Evolutionary conservation across 2,888 invertebrate genomes (phyloP), one percentile per base, ranked within the genome.

Genomic region (Orthosia incerta): DNA sequence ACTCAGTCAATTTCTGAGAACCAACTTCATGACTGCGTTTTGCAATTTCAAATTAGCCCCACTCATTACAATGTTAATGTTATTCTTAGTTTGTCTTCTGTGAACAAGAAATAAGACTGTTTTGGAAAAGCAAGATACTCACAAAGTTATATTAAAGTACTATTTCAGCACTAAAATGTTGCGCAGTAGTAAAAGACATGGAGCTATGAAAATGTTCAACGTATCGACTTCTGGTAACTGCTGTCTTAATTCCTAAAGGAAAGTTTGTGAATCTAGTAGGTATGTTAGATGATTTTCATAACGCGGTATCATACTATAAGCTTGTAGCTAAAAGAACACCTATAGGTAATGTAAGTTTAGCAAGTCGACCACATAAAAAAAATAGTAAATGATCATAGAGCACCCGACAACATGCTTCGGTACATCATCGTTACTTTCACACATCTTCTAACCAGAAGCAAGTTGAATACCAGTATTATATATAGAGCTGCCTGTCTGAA

Each of bases 41-140:
- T 74, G 20, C 45, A 65, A 64, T 55, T 83, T 31, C 13, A 62
- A 70, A 51, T 75, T 45, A 51, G 57, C 55, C 31, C 16, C 18
- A 48, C 31, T 74, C 15, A 55, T 68, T 70, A 55, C 20, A 61
- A 56, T 70, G 55, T 63, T 70, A 78, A 69, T 64, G 7, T n/a
- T 53, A 70, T 67, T 64, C 74, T 50, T 62, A 45, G 66, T 78
- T 60, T 65, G 64, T 46, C 23, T 26, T 67, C 45, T 55, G 46
- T 18, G 20, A 56, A 65, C 66, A 53, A 51, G 46, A 48, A 48
- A 74, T 53, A 62, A 55, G 18, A 55, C 48, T 45, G 7, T 20
- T 69, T 53, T 23, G 50, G n/a, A 53, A 76, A 39, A 55, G 60
- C 53, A 45, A 18, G n/a, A 59, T 16, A 15, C 18, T 51, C 23